Evolutionary conservation across 2,797 vertebrate genomes (phyloP).

Genomic region (Sternotherus odoratus): DNA sequence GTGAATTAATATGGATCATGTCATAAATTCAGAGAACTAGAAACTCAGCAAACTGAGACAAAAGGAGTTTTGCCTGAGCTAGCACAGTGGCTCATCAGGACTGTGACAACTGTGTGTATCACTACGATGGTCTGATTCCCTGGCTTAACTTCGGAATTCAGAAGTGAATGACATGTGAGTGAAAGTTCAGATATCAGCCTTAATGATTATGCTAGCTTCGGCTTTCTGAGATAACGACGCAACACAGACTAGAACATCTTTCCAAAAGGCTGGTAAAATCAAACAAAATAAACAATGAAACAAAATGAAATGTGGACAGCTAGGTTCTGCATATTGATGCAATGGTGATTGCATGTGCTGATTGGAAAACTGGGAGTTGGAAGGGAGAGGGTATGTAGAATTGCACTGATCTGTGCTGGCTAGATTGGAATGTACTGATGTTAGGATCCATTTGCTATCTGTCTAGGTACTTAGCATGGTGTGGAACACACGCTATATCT

Average conservation of each 20-base stretch:
- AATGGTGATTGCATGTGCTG: neutral
- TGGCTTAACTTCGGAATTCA: neutral
- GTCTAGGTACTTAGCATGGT: too few relatives aligned
- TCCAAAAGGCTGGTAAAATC: neutral
- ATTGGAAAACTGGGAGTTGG: neutral
- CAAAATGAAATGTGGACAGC: neutral
- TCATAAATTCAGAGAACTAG: neutral
- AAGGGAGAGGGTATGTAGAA: neutral
- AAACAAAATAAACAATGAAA: neutral
- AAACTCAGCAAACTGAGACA: neutral
- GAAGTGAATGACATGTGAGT: rapidly evolving
- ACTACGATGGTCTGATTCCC: rapidly evolving
- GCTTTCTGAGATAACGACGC: neutral
- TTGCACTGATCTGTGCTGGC: neutral
- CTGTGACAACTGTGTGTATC: neutral
- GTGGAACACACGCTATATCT: neutral
- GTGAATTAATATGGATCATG: neutral
- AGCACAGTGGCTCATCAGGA: rapidly evolving
- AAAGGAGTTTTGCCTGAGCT: neutral
- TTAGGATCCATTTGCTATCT: neutral
- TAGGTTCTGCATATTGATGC: neutral
- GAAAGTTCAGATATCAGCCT: neutral
- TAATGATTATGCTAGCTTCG: rapidly evolving
- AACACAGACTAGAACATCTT: neutral
- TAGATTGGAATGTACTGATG: neutral